Base-by-base conservation (phyloP, 2,113 vertebrate genomes). In the Isurus oxyrinchus region DNA sequence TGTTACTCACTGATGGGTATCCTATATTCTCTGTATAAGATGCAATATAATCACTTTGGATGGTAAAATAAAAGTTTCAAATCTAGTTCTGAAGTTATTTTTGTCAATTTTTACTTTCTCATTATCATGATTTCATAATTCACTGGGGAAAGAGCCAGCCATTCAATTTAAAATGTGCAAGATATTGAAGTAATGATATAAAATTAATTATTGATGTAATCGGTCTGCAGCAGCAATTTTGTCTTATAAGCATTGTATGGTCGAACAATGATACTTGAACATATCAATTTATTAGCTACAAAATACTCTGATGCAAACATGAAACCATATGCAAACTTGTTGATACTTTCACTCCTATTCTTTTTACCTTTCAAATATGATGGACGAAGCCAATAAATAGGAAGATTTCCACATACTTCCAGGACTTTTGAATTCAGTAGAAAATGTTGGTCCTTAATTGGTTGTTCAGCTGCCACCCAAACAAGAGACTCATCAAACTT, bases 381-480 rank as follows among this genome's bases (percentile, higher is more conserved):
- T 31, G 98, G 98, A 96, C 98, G 98, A 96, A 98, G 98, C 98
- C 98, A 98, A 96, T 98, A 98, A 95, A 98, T 97, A 76, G 98
- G 98, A 94, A 98, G 97, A 0, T 98, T 98, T 96, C 97, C 97
- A 96, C 98, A 98, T 31, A 98, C 97, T 91, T 98, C 98, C 97
- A 98, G 97, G 94, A 98, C 98, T 97, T 97, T 98, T 96, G 98
- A 98, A 96, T 96, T 97, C 96, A 97, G 98, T 93, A 98, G 97
- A 96, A 98, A 98, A 40, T 98, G 98, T 96, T 97, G 97, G 96
- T 98, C 98, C 97, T 98, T 98, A 97, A 98, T 98, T 53, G 98
- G 98, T 72, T 98, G 98, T 97, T 98, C 97, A 59, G 97, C 98
- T 5, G 98, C 98, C 69, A 98, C 97, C 98, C 98, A 98, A 96